A percentile compares a stretch with the other conserved stretches of the same genome.
phyloP scores from a whole-genome alignment of 2,888 invertebrate species.

The Agrypnus murinus region DNA sequence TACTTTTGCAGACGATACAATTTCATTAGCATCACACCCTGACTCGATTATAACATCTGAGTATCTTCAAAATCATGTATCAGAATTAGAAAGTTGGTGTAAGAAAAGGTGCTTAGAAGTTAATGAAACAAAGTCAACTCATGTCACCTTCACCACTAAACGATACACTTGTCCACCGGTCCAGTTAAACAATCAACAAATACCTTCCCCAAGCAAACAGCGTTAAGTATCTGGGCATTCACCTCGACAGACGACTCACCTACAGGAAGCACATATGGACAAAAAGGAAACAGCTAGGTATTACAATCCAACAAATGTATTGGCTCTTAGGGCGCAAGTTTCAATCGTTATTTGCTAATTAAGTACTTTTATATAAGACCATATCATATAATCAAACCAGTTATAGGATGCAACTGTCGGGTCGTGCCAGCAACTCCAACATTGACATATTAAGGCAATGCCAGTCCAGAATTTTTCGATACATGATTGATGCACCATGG shows the following conservation, averaged over 20 bases:
- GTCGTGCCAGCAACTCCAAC: constrained; percentile 2
- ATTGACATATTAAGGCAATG: not conserved
- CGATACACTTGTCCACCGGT: constrained; percentile 7
- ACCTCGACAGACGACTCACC: constrained; percentile 17
- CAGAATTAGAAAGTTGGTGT: constrained; percentile 10
- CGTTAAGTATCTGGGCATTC: constrained; percentile 7
- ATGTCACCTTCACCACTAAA: constrained; percentile 23
- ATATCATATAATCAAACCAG: too few relatives aligned
- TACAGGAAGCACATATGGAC: constrained; percentile 19
- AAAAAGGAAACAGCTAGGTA: constrained; percentile 8
- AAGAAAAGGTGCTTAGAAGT: constrained; percentile 20
- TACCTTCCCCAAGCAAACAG: constrained; percentile 3
- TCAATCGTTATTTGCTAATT: not conserved
- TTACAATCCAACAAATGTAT: constrained; percentile 7
- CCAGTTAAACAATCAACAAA: constrained; percentile 21
- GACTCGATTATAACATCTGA: constrained; percentile 4
- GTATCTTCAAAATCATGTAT: constrained; percentile 16
- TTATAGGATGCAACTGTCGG: constrained; percentile 3
- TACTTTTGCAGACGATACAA: constrained; percentile 29
- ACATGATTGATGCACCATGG: constrained; percentile 1
- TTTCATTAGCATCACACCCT: constrained; percentile 9
- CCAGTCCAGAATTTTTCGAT: constrained; percentile 4
- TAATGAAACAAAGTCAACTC: too few relatives aligned
- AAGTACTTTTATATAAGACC: constrained; percentile 6
- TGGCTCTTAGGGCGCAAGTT: constrained; percentile 10